Evolutionary conservation across 2,113 vertebrate genomes (phyloP).

Genomic region (Sapayoa aenigma): DNA sequence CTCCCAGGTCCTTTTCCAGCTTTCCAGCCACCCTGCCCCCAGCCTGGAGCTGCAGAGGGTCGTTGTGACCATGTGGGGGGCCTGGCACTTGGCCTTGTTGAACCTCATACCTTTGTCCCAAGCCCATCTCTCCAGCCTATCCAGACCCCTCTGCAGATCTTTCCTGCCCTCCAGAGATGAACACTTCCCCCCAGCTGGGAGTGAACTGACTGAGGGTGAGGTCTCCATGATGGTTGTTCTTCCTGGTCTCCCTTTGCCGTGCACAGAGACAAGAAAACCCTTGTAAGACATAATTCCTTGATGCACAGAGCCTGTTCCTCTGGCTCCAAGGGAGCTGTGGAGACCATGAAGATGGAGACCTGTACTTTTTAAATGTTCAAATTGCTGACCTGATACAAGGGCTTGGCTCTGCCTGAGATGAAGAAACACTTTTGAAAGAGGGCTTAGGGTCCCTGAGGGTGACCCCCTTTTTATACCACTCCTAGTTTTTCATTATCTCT

Average conservation of each 20-base stretch:
- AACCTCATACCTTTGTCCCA: neutral
- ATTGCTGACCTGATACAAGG: accelerated
- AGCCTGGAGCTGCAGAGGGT: neutral
- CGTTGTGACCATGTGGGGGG: neutral
- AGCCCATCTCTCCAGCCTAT: neutral
- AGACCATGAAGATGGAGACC: neutral
- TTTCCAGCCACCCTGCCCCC: neutral
- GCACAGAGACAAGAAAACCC: neutral
- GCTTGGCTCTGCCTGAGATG: neutral
- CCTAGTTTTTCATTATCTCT: neutral
- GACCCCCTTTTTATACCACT: neutral
- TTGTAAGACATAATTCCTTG: neutral
- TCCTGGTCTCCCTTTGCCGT: neutral
- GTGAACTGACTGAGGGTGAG: neutral
- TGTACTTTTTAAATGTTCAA: neutral
- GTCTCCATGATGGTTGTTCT: accelerated
- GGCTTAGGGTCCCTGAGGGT: neutral
- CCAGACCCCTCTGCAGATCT: neutral
- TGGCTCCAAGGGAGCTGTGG: neutral
- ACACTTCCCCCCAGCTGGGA: neutral
- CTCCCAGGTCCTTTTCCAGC: neutral
- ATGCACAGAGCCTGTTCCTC: neutral
- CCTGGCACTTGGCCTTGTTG: neutral
- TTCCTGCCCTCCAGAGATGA: neutral
- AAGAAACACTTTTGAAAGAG: neutral